These are phyloP conservation scores for Amphilophus citrinellus DNA, from an alignment of 2,113 vertebrate species.

Conservation along the genomic window DNA sequence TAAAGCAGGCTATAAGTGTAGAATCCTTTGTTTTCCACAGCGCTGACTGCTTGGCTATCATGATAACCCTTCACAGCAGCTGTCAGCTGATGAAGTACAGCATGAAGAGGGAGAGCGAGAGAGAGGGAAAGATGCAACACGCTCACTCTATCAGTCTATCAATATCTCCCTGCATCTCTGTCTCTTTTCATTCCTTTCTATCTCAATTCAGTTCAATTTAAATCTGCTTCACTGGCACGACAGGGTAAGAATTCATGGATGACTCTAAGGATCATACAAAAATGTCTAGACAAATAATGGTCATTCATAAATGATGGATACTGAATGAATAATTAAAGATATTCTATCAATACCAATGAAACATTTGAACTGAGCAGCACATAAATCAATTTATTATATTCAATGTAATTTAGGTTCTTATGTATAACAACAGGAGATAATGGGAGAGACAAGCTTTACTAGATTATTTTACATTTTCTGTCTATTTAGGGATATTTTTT, in stretches of 20 bases:
- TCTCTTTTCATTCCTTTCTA: slow-evolving; percentile 60
- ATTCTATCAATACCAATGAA: slow-evolving; percentile 40
- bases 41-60: slow-evolving; percentile 45
- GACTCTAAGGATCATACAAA: slow-evolving; percentile 23
- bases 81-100: slow-evolving; percentile 59
- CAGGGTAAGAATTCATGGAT: slow-evolving; percentile 26
- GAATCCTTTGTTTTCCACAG: slow-evolving; percentile 46
- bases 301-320: slow-evolving; percentile 36
- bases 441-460: neutral
- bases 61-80: slow-evolving; percentile 57
- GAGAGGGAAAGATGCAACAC: slow-evolving; percentile 28
- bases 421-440: neutral
- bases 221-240: slow-evolving; percentile 48
- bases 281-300: slow-evolving; percentile 40
- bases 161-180: slow-evolving; percentile 59
- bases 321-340: slow-evolving; percentile 42
- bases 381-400: neutral
- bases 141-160: slow-evolving; percentile 61
- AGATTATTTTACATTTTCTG: neutral
- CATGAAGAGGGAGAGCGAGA: slow-evolving; percentile 46
- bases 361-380: neutral
- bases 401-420: neutral
- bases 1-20: slow-evolving; percentile 17
- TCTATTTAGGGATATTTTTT: neutral
- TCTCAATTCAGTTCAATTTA: slow-evolving; percentile 59